Evolutionary conservation across 2,888 invertebrate genomes (phyloP).

Genomic region (Geophilus truncorum): DNA sequence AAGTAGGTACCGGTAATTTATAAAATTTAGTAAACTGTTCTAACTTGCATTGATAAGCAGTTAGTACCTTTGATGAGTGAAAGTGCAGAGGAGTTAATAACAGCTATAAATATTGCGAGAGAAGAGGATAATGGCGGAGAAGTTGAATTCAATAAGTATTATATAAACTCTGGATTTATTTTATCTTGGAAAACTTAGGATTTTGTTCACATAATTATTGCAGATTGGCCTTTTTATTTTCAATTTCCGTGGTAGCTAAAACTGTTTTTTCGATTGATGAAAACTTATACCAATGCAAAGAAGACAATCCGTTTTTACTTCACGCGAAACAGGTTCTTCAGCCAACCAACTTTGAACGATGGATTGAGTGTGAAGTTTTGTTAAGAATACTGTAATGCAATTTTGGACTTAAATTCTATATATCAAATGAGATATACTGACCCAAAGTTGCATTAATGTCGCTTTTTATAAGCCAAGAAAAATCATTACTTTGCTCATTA

Average conservation of each 20-base stretch:
- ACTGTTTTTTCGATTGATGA: background rate
- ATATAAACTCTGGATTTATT: no score
- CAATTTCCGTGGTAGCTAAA: background rate
- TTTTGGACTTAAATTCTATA: no score
- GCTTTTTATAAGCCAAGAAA: no score
- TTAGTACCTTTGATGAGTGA: background rate
- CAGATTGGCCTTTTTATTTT: background rate
- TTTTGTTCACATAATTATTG: background rate
- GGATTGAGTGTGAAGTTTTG: background rate
- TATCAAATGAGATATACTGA: no score
- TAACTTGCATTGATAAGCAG: background rate
- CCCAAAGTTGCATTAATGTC: no score
- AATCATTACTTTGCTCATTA: no score
- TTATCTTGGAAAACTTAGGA: background rate
- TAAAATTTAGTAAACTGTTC: background rate
- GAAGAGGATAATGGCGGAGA: background rate
- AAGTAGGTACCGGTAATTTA: background rate
- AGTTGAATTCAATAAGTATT: background rate
- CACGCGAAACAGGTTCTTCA: background rate
- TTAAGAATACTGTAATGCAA: no score
- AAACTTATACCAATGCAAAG: background rate
- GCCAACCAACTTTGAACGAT: background rate
- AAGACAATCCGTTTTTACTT: background rate
- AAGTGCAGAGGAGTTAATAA: background rate
- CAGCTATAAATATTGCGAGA: background rate